phyloP scores from a whole-genome alignment of 2,888 invertebrate species.

The Clostera curtula region DNA sequence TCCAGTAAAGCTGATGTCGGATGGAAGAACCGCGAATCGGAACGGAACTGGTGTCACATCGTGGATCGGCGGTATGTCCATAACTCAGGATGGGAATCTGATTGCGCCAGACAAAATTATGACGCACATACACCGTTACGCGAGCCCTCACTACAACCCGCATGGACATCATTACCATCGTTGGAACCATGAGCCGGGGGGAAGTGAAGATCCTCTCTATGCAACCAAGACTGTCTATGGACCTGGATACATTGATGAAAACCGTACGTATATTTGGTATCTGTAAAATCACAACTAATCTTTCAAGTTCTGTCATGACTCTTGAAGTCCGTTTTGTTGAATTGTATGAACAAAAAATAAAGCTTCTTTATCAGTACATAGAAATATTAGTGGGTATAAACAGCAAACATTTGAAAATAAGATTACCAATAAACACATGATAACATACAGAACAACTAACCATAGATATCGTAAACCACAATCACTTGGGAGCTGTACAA shows the following conservation, averaged over 20 bases:
- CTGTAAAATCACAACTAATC: conserved; percentile 29
- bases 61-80: conserved; percentile 73
- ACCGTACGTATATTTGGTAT: conserved; percentile 65
- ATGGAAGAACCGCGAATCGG: conserved; percentile 61
- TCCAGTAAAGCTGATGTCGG: conserved; percentile 74
- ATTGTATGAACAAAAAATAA: background rate
- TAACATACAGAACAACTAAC: conserved; percentile 56
- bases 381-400: conserved; percentile 45
- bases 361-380: conserved; percentile 1
- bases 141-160: conserved; percentile 70
- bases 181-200: conserved; percentile 71
- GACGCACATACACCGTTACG: conserved; percentile 67
- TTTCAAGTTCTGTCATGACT: conserved; percentile 13
- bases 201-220: conserved; percentile 65
- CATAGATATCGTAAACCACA: conserved; percentile 72
- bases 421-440: conserved; percentile 24
- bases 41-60: conserved; percentile 59
- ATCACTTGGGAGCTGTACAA: conserved; percentile 56
- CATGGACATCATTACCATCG: conserved; percentile 67
- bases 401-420: conserved; percentile 28
- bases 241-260: conserved; percentile 69
- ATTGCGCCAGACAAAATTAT: conserved; percentile 70
- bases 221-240: conserved; percentile 76
- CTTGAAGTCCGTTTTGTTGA: background rate
- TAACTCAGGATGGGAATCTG: conserved; percentile 69